Percentiles rank a stretch among this genome's conserved stretches.
phyloP scores from a whole-genome alignment of 2,113 vertebrate species.

The Acanthisitta chloris region DNA sequence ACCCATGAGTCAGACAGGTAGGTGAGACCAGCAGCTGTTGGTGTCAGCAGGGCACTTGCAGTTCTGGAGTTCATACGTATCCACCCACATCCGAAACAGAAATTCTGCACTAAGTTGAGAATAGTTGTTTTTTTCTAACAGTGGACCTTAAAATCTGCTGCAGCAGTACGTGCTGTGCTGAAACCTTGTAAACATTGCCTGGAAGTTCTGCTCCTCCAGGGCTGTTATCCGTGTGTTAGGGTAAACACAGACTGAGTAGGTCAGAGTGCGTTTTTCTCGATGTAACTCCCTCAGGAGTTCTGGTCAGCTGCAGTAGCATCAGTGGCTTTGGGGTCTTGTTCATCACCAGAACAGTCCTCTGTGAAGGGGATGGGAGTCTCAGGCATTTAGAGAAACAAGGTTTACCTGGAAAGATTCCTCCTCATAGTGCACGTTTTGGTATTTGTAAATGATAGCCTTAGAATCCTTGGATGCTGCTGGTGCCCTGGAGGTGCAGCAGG shows the following conservation, averaged over 20 bases:
- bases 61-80: not conserved
- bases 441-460: not conserved
- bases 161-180: not conserved
- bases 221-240: fast-evolving
- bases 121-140: fast-evolving
- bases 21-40: fast-evolving
- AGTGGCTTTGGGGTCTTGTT: not conserved
- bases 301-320: not conserved
- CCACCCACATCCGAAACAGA: not conserved
- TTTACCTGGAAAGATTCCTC: not conserved
- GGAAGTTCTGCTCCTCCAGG: not conserved
- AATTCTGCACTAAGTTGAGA: fast-evolving
- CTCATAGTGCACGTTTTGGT: fast-evolving
- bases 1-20: too few species aligned
- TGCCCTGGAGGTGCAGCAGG: not conserved
- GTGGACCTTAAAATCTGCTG: not conserved
- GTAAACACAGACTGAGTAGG: not conserved
- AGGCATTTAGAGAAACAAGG: not conserved
- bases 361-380: not conserved
- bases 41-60: too few species aligned
- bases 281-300: not conserved
- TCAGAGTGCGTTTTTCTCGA: not conserved
- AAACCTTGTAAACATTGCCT: fast-evolving
- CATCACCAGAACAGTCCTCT: not conserved
- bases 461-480: too few species aligned